phyloP scores from a whole-genome alignment of 2,797 vertebrate species.

The Salmo trutta region DNA sequence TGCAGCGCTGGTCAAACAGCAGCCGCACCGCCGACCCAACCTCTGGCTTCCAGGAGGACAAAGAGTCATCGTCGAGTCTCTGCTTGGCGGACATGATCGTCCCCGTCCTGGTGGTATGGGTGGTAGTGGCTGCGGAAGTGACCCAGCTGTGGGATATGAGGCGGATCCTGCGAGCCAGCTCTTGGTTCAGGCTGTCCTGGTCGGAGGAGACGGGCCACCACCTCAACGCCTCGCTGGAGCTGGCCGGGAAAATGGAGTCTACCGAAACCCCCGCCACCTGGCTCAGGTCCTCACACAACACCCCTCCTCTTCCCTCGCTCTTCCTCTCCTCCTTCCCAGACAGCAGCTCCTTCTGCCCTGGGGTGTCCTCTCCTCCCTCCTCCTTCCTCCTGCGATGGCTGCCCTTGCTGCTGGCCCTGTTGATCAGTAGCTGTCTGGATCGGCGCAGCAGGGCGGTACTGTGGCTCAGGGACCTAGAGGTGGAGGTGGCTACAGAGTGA shows the following conservation, averaged over 20 bases:
- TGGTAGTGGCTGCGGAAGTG: slow-evolving; percentile 64
- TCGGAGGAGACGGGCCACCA: slow-evolving; percentile 92
- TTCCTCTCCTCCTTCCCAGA: slow-evolving; percentile 6
- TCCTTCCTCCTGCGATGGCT: slow-evolving; percentile 60
- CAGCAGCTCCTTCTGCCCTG: slow-evolving; percentile 28
- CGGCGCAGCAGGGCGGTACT: slow-evolving; percentile 84
- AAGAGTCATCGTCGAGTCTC: background rate
- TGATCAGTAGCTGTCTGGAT: slow-evolving; percentile 84
- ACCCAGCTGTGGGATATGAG: slow-evolving; percentile 92
- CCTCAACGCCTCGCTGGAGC: slow-evolving; percentile 77
- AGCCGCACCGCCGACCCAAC: slow-evolving; percentile 83
- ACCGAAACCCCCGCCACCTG: slow-evolving; percentile 78
- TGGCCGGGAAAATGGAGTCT: slow-evolving; percentile 82
- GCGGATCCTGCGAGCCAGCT: slow-evolving; percentile 85
- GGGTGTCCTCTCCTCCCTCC: slow-evolving; percentile 35
- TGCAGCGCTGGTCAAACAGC: slow-evolving; percentile 89
- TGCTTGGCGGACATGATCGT: background rate
- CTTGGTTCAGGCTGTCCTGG: slow-evolving; percentile 81
- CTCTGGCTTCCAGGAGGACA: slow-evolving; percentile 61
- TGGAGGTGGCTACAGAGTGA: slow-evolving; percentile 86
- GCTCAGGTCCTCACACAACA: slow-evolving; percentile 57
- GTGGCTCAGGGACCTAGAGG: slow-evolving; percentile 80
- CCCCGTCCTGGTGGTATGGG: background rate
- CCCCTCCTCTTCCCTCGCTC: slow-evolving; percentile 32
- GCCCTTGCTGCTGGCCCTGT: slow-evolving; percentile 76